Evolutionary conservation across 2,113 vertebrate genomes (phyloP), one percentile per base, ranked within the genome.

Genomic region (Coracopsis vasa): DNA sequence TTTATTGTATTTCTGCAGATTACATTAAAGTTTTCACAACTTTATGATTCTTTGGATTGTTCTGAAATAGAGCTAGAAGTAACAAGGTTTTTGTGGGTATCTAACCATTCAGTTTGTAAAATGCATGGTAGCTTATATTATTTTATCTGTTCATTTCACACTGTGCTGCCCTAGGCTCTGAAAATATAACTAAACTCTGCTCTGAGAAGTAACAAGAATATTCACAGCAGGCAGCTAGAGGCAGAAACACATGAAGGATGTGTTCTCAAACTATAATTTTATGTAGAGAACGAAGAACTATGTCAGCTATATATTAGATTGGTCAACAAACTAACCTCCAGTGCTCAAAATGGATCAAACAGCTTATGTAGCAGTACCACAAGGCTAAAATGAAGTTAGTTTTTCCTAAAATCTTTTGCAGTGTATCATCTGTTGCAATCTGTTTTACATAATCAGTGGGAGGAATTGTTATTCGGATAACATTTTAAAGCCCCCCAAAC

Each of bases 81-180:
- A 50, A 62, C 27, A 91, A 79, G 47, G 56, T 29, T 91, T 51
- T 56, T 2, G 5, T 50, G 65, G 56, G 80, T 39, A 81, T 85
- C 84, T 61, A 82, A 47, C 5, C 78, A 54, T 81, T 74, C 28
- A 33, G 13, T 54, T 78, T 83, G 47, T 54, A 84, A 91, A 70
- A 80, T 29, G 17, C 5, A 50, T 42, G 73, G 13, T 48, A 47
- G 20, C 80, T 86, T 23, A 27, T 61, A 54, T 80, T 91, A 78
- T 73, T 84, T 91, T 84, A 58, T 80, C n/a, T 89, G 28, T 70
- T 91, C 45, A 31, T 94, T 94, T 86, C 77, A 84, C 45, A 89
- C 50, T 70, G 37, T 0, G 1, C 20, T 86, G 77, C 73, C 47
- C 10, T 56, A 21, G 8, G 73, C 81, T 79, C 51, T 64, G 73